Percentiles rank a stretch among this genome's conserved stretches.
Evolutionary conservation across 2,888 invertebrate species (phyloP).

Genomic region (Lamellibrachia satsuma): DNA sequence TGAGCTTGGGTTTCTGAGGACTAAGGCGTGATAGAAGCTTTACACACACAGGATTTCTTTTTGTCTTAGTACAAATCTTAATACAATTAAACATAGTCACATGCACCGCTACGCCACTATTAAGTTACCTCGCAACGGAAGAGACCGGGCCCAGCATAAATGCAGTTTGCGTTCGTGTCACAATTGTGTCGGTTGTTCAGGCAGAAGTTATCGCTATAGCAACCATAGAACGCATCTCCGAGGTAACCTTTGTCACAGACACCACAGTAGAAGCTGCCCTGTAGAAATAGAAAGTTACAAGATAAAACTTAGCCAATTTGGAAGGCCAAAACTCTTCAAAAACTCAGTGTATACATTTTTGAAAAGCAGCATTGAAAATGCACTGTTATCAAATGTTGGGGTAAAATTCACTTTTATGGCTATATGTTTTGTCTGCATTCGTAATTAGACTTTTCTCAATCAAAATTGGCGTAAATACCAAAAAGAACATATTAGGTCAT

Average conservation of each 20-base stretch:
- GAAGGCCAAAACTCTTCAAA: not conserved
- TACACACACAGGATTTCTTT: no score
- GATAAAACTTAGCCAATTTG: not conserved
- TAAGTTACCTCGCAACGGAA: conserved; percentile 66
- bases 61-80: no score
- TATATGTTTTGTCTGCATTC: not conserved
- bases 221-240: conserved; percentile 46
- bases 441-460: not conserved
- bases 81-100: no score
- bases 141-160: conserved; percentile 48
- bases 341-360: not conserved
- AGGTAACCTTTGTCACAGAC: conserved; percentile 52
- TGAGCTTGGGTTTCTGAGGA: no score
- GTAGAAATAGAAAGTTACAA: not conserved
- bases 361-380: not conserved
- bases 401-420: not conserved
- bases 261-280: conserved; percentile 55
- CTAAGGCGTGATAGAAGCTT: no score
- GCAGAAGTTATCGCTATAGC: conserved; percentile 50
- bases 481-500: not conserved
- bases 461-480: not conserved
- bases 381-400: not conserved
- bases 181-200: conserved; percentile 42
- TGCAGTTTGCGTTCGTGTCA: conserved; percentile 27
- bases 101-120: not conserved